phyloP scores from a whole-genome alignment of 2,797 vertebrate species.

The Sebastes goodei region DNA sequence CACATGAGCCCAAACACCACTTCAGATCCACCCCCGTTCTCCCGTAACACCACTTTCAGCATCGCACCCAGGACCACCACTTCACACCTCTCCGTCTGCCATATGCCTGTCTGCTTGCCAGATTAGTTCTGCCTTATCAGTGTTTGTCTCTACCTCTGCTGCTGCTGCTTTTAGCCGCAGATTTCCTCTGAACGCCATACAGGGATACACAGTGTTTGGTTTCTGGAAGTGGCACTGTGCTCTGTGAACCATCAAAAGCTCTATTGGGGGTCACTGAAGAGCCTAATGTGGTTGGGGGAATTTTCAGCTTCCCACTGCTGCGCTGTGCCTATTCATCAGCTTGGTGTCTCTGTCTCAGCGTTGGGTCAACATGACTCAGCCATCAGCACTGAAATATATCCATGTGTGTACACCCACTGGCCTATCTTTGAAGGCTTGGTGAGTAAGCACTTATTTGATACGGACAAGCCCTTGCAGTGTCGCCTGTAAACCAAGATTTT shows the following conservation, averaged over 20 bases:
- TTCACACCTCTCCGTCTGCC: conserved; percentile 36
- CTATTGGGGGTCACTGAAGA: conserved; percentile 1
- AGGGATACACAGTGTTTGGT: neutral
- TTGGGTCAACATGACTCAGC: conserved; percentile 49
- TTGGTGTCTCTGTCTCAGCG: neutral
- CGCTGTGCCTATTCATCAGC: conserved; percentile 33
- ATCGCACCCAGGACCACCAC: neutral
- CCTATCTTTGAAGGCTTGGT: conserved; percentile 45
- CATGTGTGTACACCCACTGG: conserved; percentile 37
- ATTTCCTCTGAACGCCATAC: conserved; percentile 12
- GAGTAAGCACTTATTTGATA: conserved; percentile 58
- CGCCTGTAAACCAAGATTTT: neutral
- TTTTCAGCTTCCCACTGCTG: conserved; percentile 21
- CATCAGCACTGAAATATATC: conserved; percentile 46
- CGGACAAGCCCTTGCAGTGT: neutral
- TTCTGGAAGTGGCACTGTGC: neutral
- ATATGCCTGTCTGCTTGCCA: neutral
- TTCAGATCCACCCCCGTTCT: conserved; percentile 21
- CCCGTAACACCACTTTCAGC: neutral
- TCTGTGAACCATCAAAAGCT: conserved; percentile 15
- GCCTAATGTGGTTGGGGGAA: conserved; percentile 5
- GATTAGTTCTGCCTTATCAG: conserved; percentile 41
- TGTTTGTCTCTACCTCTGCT: conserved; percentile 3
- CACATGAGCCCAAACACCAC: conserved; percentile 4
- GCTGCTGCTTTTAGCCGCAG: conserved; percentile 17